These are phyloP conservation scores for Mesodorylaimus sp. DNA, from an alignment of 2,888 invertebrate genomes.

Conservation along the genomic window DNA sequence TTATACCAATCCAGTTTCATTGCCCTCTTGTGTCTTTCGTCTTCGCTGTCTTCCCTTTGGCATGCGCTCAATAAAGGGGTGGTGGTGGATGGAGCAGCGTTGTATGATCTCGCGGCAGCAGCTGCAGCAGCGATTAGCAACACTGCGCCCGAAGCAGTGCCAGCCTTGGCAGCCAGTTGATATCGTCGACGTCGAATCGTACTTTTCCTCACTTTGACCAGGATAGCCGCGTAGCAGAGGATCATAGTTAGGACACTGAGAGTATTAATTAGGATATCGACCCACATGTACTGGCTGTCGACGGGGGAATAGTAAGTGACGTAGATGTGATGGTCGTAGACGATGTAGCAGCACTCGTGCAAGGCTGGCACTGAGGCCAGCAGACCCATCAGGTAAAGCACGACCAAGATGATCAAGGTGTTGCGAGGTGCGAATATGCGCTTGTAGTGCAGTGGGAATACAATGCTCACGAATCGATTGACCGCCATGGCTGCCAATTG, in stretches of 20 bases:
- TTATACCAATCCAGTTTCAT: too few species aligned
- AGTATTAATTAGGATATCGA: conserved; percentile 23
- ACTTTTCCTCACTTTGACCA: conserved; percentile 15
- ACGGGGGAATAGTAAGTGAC: conserved; percentile 1
- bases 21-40: too few species aligned
- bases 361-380: conserved; percentile 22
- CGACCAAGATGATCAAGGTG: conserved; percentile 4
- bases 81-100: too few species aligned
- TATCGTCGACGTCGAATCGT: background rate
- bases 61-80: too few species aligned
- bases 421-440: background rate
- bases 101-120: too few species aligned
- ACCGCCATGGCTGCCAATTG: conserved; percentile 24
- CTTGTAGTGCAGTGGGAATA: conserved; percentile 24
- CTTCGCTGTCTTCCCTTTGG: too few species aligned
- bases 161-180: background rate
- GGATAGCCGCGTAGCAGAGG: conserved; percentile 24
- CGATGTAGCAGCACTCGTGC: conserved; percentile 23
- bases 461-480: conserved; percentile 25
- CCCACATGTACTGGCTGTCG: conserved; percentile 17
- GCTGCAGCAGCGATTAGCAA: too few species aligned
- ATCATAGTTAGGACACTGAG: conserved; percentile 22
- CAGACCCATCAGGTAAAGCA: conserved; percentile 14
- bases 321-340: conserved; percentile 14
- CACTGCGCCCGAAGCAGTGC: background rate